Evolutionary conservation across 2,797 vertebrate genomes (phyloP).

Genomic region (Cetoscarus ocellatus): DNA sequence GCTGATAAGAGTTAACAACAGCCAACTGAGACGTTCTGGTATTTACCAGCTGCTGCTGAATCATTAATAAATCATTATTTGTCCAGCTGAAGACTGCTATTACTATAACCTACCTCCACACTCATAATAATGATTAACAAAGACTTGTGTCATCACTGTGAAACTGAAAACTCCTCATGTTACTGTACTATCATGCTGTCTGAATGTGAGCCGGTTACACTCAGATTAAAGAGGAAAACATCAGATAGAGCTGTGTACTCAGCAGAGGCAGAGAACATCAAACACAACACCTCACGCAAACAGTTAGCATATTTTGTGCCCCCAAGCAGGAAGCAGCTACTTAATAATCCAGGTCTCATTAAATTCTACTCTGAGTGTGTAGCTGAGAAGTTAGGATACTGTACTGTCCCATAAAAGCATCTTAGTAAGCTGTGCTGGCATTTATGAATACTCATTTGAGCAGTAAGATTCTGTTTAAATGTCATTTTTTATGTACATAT

Average conservation of each 20-base stretch:
- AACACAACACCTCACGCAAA: slow-evolving; percentile 47
- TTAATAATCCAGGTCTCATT: slow-evolving; percentile 65
- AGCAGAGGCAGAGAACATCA: slow-evolving; percentile 39
- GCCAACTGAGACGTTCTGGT: too few relatives aligned
- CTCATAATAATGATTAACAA: slow-evolving; percentile 8
- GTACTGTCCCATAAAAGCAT: slow-evolving; percentile 13
- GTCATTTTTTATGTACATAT: too few relatives aligned
- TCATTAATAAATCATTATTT: too few relatives aligned
- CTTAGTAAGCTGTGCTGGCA: not conserved
- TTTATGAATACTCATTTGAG: not conserved
- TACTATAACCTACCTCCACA: too few relatives aligned
- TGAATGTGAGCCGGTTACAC: slow-evolving; percentile 26
- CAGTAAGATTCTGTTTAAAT: too few relatives aligned
- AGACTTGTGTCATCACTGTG: not conserved
- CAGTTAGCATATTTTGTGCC: slow-evolving; percentile 54
- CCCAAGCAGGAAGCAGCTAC: slow-evolving; percentile 43
- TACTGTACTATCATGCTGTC: not conserved
- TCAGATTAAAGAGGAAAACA: slow-evolving; percentile 41
- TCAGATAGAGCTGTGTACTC: slow-evolving; percentile 6
- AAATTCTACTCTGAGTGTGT: slow-evolving; percentile 30
- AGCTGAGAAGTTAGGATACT: slow-evolving; percentile 5
- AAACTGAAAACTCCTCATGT: not conserved
- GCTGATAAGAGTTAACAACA: not conserved
- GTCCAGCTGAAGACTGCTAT: too few relatives aligned
- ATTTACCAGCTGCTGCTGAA: not conserved